Evolutionary conservation across 2,797 vertebrate genomes (phyloP).

Genomic region (Oceanodroma leucorhoa): DNA sequence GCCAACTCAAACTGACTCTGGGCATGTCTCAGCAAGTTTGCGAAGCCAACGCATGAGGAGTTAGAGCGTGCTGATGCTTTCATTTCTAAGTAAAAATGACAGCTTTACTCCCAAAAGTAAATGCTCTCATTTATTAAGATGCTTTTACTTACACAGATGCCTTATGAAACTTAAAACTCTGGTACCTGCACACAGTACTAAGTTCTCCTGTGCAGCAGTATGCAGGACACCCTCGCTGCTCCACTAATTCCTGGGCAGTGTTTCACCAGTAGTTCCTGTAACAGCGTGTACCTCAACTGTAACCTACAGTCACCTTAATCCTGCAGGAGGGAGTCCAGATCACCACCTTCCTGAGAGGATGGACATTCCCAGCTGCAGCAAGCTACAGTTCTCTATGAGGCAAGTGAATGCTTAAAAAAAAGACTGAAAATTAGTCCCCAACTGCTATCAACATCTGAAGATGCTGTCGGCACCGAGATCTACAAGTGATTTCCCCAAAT

Average conservation of each 20-base stretch:
- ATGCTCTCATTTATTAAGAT: not conserved
- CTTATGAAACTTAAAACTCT: not conserved
- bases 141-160: not conserved
- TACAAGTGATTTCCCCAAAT: not conserved
- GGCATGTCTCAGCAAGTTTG: not conserved
- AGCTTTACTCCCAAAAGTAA: not conserved
- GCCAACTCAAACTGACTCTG: not conserved
- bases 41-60: not conserved
- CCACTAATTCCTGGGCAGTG: not conserved
- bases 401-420: not conserved
- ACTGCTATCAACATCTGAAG: not conserved
- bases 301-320: not conserved
- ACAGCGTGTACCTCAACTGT: not conserved
- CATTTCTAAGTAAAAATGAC: not conserved
- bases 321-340: not conserved
- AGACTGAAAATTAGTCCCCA: not conserved
- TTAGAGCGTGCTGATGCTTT: not conserved
- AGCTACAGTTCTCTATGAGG: not conserved
- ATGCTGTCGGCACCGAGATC: rapidly evolving
- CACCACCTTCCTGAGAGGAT: not conserved
- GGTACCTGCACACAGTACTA: not conserved
- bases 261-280: not conserved
- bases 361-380: not conserved
- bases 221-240: not conserved
- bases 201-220: not conserved